Conservation (phyloP, 2,113 vertebrate species). For the Pitta sordida region DNA sequence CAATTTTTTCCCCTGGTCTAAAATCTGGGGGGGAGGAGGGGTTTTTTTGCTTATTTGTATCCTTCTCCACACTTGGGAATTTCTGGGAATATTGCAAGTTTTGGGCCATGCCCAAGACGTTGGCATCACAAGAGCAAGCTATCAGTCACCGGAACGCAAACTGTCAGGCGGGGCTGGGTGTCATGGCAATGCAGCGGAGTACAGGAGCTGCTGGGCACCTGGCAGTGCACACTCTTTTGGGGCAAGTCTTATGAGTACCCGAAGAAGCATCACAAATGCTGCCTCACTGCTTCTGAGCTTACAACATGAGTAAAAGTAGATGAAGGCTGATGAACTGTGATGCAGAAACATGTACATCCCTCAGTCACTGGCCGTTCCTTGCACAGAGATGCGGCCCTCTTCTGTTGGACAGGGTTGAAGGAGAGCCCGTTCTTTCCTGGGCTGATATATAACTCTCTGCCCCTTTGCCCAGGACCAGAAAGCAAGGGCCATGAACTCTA, state of each 20-base stretch:
- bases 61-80: neutral
- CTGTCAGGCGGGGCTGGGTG: neutral
- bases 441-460: neutral
- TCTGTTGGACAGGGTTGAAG: neutral
- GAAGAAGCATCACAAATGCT: neutral
- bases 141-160: neutral
- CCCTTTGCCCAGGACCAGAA: neutral
- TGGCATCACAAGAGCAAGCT: neutral
- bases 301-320: fast-evolving
- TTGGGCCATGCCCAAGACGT: neutral
- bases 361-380: neutral
- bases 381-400: neutral
- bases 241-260: fast-evolving
- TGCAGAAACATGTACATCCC: fast-evolving
- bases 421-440: neutral
- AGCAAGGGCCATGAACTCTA: neutral
- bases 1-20: neutral
- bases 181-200: fast-evolving
- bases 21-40: neutral
- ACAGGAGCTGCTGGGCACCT: neutral
- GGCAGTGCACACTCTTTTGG: fast-evolving
- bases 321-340: neutral
- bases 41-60: neutral
- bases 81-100: neutral
- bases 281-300: neutral